These are phyloP conservation scores for Ochropleura leucogaster DNA, from an alignment of 2,888 invertebrate genomes.

Conservation along the genomic window DNA sequence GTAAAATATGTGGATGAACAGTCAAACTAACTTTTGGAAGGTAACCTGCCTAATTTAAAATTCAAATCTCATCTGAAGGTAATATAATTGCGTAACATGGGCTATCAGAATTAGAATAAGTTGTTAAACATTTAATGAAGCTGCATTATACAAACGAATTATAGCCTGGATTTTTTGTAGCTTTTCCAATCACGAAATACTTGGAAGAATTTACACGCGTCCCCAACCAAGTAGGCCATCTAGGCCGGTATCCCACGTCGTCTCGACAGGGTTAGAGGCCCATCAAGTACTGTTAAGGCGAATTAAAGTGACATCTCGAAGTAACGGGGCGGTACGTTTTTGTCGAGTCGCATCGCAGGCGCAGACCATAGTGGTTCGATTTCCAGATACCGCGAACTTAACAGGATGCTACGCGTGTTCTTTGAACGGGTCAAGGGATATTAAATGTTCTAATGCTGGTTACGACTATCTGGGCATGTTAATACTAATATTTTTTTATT, in stretches of 20 bases:
- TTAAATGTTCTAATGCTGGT: conserved; percentile 42
- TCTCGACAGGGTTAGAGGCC: conserved; percentile 68
- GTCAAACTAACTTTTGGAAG: conserved; percentile 29
- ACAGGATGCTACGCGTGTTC: conserved; percentile 66
- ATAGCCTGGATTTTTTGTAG: conserved; percentile 1
- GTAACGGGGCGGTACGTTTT: conserved; percentile 75
- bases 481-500: no score
- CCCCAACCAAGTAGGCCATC: conserved; percentile 46
- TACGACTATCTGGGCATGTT: conserved; percentile 1
- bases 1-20: conserved; percentile 52
- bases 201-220: conserved; percentile 28
- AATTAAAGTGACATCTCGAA: conserved; percentile 83
- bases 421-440: conserved; percentile 58
- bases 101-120: conserved; percentile 26
- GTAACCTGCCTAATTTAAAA: conserved; percentile 46
- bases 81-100: conserved; percentile 42
- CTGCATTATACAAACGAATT: background rate
- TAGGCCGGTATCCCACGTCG: conserved; percentile 66
- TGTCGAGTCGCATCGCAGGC: conserved; percentile 61
- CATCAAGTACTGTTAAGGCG: conserved; percentile 83
- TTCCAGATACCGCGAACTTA: conserved; percentile 68
- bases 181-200: conserved; percentile 14
- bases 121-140: conserved; percentile 31
- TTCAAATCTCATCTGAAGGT: conserved; percentile 36
- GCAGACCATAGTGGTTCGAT: conserved; percentile 59